phyloP scores from a whole-genome alignment of 2,113 vertebrate species.

The Aleadryas rufinucha region DNA sequence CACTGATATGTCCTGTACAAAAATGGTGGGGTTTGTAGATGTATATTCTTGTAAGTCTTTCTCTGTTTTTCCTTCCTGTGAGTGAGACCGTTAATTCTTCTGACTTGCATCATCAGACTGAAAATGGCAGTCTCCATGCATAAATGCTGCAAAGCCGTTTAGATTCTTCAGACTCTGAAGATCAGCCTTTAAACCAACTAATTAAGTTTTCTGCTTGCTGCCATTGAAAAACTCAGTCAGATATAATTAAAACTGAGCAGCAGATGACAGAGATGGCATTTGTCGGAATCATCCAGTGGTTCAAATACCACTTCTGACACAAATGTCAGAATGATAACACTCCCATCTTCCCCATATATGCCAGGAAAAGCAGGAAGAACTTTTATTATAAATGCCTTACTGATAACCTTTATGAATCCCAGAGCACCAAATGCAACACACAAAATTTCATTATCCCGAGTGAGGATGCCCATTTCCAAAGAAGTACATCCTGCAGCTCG shows the following conservation, averaged over 20 bases:
- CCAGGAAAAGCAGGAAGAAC: constrained; percentile 60
- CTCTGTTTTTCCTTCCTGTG: background rate
- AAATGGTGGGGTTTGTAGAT: background rate
- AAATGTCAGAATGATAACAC: constrained; percentile 95
- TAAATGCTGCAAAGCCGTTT: constrained; percentile 40
- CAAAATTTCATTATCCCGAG: constrained; percentile 75
- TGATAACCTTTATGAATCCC: constrained; percentile 91
- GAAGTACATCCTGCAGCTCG: constrained; percentile 21
- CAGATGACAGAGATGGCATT: constrained; percentile 93
- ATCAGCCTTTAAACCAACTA: constrained; percentile 75
- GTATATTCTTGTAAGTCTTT: background rate
- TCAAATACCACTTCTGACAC: constrained; percentile 93
- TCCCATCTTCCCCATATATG: constrained; percentile 56
- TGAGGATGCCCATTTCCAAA: constrained; percentile 52
- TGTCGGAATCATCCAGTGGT: constrained; percentile 87
- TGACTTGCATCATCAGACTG: background rate
- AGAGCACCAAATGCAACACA: constrained; percentile 69
- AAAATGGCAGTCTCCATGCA: background rate
- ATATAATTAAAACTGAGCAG: constrained; percentile 91
- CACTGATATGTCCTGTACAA: background rate
- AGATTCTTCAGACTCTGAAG: constrained; percentile 59
- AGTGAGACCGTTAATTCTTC: background rate
- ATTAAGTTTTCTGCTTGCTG: constrained; percentile 86
- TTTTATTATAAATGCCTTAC: constrained; percentile 80
- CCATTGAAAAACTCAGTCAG: constrained; percentile 81